A percentile compares a stretch with the other conserved stretches of the same genome.
These are phyloP conservation scores for Hyperopisus bebe DNA, from an alignment of 2,113 vertebrate genomes.

Conservation along the genomic window DNA sequence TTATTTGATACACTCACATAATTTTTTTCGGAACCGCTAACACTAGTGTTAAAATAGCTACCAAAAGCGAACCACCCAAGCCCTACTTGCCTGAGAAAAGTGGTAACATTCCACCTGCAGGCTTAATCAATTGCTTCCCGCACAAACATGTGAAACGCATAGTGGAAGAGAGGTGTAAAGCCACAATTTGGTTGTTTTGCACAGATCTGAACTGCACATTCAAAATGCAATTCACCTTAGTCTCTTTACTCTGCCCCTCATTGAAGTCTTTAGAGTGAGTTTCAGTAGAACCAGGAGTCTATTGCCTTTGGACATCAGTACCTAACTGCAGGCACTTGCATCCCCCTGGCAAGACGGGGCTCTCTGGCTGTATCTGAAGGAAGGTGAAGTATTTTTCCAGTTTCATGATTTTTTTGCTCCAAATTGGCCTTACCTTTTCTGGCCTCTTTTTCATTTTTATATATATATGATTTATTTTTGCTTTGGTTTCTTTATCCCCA, in stretches of 20 bases:
- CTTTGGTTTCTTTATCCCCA: conserved; percentile 14
- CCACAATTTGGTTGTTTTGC: background rate
- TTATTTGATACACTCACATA: background rate
- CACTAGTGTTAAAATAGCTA: background rate
- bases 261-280: conserved; percentile 45
- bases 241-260: conserved; percentile 46
- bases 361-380: conserved; percentile 40
- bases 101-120: background rate
- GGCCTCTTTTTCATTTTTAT: conserved; percentile 13
- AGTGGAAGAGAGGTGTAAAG: background rate
- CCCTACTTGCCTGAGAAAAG: background rate
- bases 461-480: conserved; percentile 13
- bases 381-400: conserved; percentile 49
- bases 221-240: conserved; percentile 43
- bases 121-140: background rate
- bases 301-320: conserved; percentile 69
- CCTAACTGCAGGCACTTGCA: conserved; percentile 63
- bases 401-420: conserved; percentile 40
- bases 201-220: conserved; percentile 19
- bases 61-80: background rate
- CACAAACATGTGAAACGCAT: conserved; percentile 16
- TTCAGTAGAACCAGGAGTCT: conserved; percentile 73
- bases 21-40: background rate
- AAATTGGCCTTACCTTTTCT: conserved; percentile 14
- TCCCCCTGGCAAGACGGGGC: conserved; percentile 59